These are phyloP conservation scores for Onthophagus taurus DNA, from an alignment of 1,140 invertebrate species.

Conservation along the genomic window DNA sequence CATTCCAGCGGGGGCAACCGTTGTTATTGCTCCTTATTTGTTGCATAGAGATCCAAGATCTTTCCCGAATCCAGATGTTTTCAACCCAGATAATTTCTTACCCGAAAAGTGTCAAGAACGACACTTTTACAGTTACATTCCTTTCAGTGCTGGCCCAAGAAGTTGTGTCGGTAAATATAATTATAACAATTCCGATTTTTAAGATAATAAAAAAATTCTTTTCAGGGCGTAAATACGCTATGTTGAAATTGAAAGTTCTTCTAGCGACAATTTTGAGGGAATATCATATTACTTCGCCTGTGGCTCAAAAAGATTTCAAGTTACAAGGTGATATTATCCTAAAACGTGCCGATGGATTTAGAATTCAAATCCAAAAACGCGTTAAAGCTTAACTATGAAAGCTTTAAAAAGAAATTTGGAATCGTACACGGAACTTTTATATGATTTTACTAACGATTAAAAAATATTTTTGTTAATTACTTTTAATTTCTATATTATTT, in stretches of 20 bases:
- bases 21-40: conserved; percentile 43
- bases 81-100: conserved; percentile 69
- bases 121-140: conserved; percentile 60
- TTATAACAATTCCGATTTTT: not conserved
- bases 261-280: conserved; percentile 75
- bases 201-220: conserved; percentile 3
- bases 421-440: too few relatives aligned
- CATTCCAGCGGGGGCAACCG: conserved; percentile 46
- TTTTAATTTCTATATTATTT: too few relatives aligned
- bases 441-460: too few relatives aligned
- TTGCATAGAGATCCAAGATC: conserved; percentile 51
- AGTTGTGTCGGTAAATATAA: conserved; percentile 48
- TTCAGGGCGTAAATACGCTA: conserved; percentile 63
- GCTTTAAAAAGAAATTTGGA: too few relatives aligned
- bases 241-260: conserved; percentile 65
- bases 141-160: conserved; percentile 63
- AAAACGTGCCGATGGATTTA: conserved; percentile 67
- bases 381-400: too few relatives aligned
- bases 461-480: too few relatives aligned
- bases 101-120: conserved; percentile 49
- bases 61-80: conserved; percentile 57
- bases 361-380: conserved; percentile 4
- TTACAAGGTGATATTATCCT: conserved; percentile 73
- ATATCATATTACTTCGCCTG: conserved; percentile 58
- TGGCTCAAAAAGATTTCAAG: conserved; percentile 58